These are phyloP conservation scores for Harpalus rufipes DNA, from an alignment of 2,888 invertebrate genomes.

Conservation along the genomic window DNA sequence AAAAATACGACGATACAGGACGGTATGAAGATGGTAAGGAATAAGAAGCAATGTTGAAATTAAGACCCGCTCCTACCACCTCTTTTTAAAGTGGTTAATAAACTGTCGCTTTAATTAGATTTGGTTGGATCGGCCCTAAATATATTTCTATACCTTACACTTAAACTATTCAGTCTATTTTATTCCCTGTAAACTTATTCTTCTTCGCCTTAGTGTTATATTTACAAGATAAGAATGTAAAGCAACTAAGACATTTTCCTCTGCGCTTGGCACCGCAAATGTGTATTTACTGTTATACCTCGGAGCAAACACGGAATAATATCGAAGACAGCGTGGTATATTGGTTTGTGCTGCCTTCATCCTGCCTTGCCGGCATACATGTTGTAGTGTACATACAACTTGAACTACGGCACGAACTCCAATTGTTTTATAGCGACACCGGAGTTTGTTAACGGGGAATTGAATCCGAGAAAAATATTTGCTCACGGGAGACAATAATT, in stretches of 20 bases:
- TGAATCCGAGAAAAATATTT: slow-evolving; percentile 29
- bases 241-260: not conserved
- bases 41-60: too few relatives aligned
- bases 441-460: slow-evolving; percentile 13
- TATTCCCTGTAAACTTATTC: not conserved
- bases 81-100: too few relatives aligned
- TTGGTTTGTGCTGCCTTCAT: not conserved
- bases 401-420: not conserved
- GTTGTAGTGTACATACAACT: not conserved
- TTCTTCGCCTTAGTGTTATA: not conserved
- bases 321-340: slow-evolving; percentile 22
- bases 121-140: too few relatives aligned
- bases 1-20: too few relatives aligned
- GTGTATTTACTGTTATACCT: slow-evolving; percentile 19
- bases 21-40: too few relatives aligned
- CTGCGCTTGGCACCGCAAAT: slow-evolving; percentile 8
- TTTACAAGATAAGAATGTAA: slow-evolving; percentile 31
- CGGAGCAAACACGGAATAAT: not conserved
- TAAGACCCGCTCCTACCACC: too few relatives aligned
- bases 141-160: too few relatives aligned
- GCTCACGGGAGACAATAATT: not conserved
- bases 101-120: too few relatives aligned
- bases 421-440: slow-evolving; percentile 18
- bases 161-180: not conserved
- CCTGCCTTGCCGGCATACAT: not conserved